These are phyloP conservation scores for Plutella xylostella DNA, from an alignment of 2,888 invertebrate species.

Conservation along the genomic window DNA sequence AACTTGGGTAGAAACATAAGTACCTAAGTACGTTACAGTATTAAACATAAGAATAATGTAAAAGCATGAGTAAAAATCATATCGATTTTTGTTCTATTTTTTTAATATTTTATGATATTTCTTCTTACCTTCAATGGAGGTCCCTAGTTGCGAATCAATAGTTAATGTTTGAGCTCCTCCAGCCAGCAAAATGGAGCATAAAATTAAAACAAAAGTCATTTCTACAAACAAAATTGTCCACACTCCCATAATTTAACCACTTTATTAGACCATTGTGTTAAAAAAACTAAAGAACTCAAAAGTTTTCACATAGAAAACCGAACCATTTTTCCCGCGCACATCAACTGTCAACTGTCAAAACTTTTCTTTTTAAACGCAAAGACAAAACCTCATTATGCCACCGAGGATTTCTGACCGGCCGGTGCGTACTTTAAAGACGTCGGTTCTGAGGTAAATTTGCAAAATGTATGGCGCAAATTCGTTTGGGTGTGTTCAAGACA, in stretches of 20 bases:
- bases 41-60: no score
- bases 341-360: conserved; percentile 3
- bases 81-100: no score
- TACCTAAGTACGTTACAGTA: no score
- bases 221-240: conserved; percentile 32
- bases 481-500: conserved; percentile 44
- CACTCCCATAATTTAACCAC: conserved; percentile 15
- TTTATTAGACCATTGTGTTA: neutral
- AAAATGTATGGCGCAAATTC: conserved; percentile 52
- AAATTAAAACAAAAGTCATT: conserved; percentile 44
- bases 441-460: conserved; percentile 47
- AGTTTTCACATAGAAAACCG: conserved; percentile 11
- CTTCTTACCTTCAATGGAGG: conserved; percentile 54
- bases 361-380: neutral
- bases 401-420: neutral
- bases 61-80: no score
- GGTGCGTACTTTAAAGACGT: neutral
- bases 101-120: neutral
- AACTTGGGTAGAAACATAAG: no score
- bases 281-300: neutral
- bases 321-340: conserved; percentile 18
- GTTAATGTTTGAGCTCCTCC: conserved; percentile 51
- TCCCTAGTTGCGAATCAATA: conserved; percentile 56
- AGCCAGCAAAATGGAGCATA: conserved; percentile 50
- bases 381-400: neutral